A percentile compares a stretch with the other conserved stretches of the same genome.
Conservation (phyloP, 1,140 invertebrate species). For the Caerostris darwini region DNA sequence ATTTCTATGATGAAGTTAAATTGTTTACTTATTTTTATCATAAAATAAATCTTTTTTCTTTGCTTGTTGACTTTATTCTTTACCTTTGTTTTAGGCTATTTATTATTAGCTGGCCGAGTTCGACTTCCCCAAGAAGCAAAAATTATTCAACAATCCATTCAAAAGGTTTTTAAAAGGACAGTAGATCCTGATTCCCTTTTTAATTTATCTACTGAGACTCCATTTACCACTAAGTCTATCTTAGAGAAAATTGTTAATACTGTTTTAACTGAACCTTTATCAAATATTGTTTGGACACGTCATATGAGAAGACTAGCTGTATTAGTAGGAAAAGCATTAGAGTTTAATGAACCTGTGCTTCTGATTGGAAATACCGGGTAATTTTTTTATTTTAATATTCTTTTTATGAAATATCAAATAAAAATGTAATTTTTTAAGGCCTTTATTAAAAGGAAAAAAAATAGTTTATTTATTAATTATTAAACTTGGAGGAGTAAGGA, state of each 20-base stretch:
- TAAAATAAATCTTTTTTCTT: neutral
- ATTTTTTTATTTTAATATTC: neutral
- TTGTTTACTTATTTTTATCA: neutral
- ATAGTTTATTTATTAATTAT: too few relatives aligned
- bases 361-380: slow-evolving; percentile 97
- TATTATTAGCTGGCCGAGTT: slow-evolving; percentile 96
- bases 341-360: slow-evolving; percentile 96
- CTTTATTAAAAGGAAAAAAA: too few relatives aligned
- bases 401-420: neutral
- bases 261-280: slow-evolving; percentile 84
- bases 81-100: slow-evolving; percentile 85
- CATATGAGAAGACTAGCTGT: slow-evolving; percentile 95
- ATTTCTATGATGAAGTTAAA: neutral
- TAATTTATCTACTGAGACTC: slow-evolving; percentile 3
- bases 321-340: slow-evolving; percentile 92
- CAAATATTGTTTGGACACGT: slow-evolving; percentile 96
- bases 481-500: too few relatives aligned
- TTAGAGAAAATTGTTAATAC: neutral
- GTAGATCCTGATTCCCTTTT: slow-evolving; percentile 88
- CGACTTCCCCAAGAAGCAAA: slow-evolving; percentile 89
- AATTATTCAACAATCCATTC: slow-evolving; percentile 84
- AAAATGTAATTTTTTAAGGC: neutral
- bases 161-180: slow-evolving; percentile 91
- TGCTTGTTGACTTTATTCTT: neutral
- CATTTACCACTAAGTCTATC: slow-evolving; percentile 29